A percentile compares a stretch with the other conserved stretches of the same genome.
Evolutionary conservation across 2,888 invertebrate genomes (phyloP).

Genomic region (Phyllotreta cruciferae): DNA sequence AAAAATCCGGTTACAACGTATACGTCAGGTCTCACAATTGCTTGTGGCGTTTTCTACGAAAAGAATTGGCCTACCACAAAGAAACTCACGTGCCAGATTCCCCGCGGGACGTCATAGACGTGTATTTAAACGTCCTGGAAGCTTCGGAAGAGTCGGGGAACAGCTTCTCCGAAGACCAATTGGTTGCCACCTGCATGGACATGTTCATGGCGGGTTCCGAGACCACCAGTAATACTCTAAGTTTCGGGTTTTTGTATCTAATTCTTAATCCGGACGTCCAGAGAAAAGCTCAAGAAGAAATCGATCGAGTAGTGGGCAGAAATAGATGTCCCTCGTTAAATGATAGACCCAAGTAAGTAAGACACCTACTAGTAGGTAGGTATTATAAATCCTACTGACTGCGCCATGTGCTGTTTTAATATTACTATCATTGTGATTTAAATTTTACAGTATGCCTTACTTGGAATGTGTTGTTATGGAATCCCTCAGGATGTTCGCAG

Average conservation of each 20-base stretch:
- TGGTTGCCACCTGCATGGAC: slow-evolving; percentile 82
- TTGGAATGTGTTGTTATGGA: slow-evolving; percentile 81
- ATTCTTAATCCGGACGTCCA: slow-evolving; percentile 76
- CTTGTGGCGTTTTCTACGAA: slow-evolving; percentile 75
- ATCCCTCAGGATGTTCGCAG: slow-evolving; percentile 80
- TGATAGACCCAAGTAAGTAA: slow-evolving; percentile 72
- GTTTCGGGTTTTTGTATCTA: slow-evolving; percentile 78
- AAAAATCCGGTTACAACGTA: slow-evolving; percentile 76
- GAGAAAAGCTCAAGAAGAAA: slow-evolving; percentile 77
- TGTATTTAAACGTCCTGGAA: slow-evolving; percentile 74
- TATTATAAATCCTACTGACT: neutral
- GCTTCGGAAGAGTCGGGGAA: slow-evolving; percentile 61
- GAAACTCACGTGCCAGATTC: slow-evolving; percentile 67
- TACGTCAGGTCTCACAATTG: slow-evolving; percentile 75
- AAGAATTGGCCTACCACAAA: slow-evolving; percentile 76
- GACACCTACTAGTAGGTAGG: slow-evolving; percentile 12
- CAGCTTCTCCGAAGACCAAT: slow-evolving; percentile 72
- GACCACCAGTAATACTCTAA: slow-evolving; percentile 81
- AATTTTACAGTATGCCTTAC: slow-evolving; percentile 73
- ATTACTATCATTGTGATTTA: neutral
- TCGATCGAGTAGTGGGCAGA: slow-evolving; percentile 75
- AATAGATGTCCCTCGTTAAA: slow-evolving; percentile 72
- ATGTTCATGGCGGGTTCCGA: slow-evolving; percentile 89
- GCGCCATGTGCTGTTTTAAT: too few relatives aligned
- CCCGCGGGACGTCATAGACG: slow-evolving; percentile 82